Percentiles rank a stretch among this genome's conserved stretches.
Evolutionary conservation across 2,113 vertebrate species (phyloP).

Genomic region (Haemorhous mexicanus): DNA sequence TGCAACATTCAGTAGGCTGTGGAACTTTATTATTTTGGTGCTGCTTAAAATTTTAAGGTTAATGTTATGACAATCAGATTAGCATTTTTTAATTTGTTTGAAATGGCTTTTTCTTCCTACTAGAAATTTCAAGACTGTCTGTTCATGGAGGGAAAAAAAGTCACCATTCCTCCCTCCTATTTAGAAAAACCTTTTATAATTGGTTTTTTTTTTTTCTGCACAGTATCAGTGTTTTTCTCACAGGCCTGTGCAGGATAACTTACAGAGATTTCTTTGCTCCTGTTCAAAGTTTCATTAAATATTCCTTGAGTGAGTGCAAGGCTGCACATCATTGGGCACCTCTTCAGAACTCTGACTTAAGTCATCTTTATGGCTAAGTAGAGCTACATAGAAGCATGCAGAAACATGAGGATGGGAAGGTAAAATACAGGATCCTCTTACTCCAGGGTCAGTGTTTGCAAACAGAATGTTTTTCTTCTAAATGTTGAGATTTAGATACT

Average conservation of each 20-base stretch:
- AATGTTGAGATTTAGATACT: not conserved
- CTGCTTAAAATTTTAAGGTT: not conserved
- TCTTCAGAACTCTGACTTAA: not conserved
- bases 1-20: not conserved
- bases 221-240: not conserved
- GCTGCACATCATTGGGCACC: not conserved
- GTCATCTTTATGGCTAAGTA: not conserved
- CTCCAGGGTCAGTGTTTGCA: not conserved
- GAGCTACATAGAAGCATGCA: not conserved
- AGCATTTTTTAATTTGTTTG: not conserved
- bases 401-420: not conserved
- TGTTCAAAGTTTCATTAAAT: not conserved
- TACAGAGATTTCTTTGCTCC: not conserved
- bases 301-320: not conserved
- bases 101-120: not conserved
- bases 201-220: not conserved
- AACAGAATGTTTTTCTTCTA: not conserved
- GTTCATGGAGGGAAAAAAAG: not conserved
- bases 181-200: not conserved
- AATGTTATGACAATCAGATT: not conserved
- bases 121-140: not conserved
- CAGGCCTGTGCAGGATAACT: not conserved
- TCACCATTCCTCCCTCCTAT: not conserved
- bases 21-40: not conserved
- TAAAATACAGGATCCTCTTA: not conserved